Evolutionary conservation across 2,888 invertebrate genomes (phyloP), one percentile per base, ranked within the genome.

Genomic region (Clunio marinus): DNA sequence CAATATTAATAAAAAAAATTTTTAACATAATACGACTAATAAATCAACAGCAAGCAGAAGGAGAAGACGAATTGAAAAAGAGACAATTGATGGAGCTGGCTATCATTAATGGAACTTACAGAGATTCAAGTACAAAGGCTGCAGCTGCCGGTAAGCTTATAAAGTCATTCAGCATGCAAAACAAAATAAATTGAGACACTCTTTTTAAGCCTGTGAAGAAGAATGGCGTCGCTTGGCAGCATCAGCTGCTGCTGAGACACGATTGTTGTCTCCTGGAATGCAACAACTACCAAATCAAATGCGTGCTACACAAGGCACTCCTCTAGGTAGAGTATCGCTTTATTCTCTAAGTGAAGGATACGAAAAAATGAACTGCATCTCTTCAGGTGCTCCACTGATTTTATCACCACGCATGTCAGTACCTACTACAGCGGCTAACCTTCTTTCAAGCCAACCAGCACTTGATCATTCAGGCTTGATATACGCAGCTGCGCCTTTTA

Each of bases 61-160:
- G 99, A 71, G 99, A 99, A 84, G 99, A 99, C 82, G 99, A 99
- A 80, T 83, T 99, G 77, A 99, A 99, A 86, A 97, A 99, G 81
- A 88, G 97, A 78, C 99, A 99, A 82, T 85, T 99, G 75, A 99
- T 99, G 98, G 99, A 99, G 82, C 84, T 99, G 79, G 99, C 99
- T 76, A 99, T 99, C 76, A 97, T 99, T 78, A 99, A 99, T 80
- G 99, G 99, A 78, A 99, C 99, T 69, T 99, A 98, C 84, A 88
- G 98, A 78, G 96, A 97, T 81, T 94, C 94, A 70, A 93, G 92
- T 78, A 84, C 90, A 74, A 94, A 93, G 81, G 90, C 90, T 74
- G 88, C 88, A 73, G 86, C 89, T 76, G 87, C 91, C 87, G 91
- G 91, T 91, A 83, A 77, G 77, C 76, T 60, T 58, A 17, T 28